These are phyloP conservation scores for Brachionus rotundiformis DNA, from an alignment of 1,140 invertebrate species.

Conservation along the genomic window DNA sequence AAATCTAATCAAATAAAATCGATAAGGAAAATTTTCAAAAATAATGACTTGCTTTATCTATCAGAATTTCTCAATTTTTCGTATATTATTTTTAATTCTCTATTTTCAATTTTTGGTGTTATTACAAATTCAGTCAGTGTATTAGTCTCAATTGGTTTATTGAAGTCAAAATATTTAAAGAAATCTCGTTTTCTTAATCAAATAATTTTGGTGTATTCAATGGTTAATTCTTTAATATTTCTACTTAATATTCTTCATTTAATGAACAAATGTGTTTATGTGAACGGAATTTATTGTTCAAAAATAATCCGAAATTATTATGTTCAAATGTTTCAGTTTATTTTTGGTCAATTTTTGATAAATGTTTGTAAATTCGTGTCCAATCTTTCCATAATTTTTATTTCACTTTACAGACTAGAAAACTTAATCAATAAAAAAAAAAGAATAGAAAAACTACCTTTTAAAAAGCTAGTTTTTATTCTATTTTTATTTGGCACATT, in stretches of 20 bases:
- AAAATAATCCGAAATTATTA: not conserved
- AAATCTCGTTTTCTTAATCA: not conserved
- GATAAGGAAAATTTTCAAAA: not conserved
- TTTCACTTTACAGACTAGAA: not conserved
- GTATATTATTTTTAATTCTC: not conserved
- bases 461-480: not conserved
- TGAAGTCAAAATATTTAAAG: not conserved
- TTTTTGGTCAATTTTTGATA: not conserved
- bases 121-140: not conserved
- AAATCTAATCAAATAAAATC: not conserved
- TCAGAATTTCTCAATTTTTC: not conserved
- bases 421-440: not conserved
- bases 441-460: not conserved
- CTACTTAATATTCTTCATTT: not conserved
- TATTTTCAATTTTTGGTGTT: not conserved
- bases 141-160: not conserved
- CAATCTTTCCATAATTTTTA: not conserved
- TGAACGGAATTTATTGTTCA: not conserved
- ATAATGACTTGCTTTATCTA: not conserved
- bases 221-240: not conserved
- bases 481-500: not conserved
- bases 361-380: not conserved
- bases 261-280: slow-evolving; percentile 8
- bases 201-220: not conserved
- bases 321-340: not conserved